Percentiles rank a stretch among this genome's conserved stretches.
Evolutionary conservation across 2,113 vertebrate genomes (phyloP).

Genomic region (Heterocephalus glaber): DNA sequence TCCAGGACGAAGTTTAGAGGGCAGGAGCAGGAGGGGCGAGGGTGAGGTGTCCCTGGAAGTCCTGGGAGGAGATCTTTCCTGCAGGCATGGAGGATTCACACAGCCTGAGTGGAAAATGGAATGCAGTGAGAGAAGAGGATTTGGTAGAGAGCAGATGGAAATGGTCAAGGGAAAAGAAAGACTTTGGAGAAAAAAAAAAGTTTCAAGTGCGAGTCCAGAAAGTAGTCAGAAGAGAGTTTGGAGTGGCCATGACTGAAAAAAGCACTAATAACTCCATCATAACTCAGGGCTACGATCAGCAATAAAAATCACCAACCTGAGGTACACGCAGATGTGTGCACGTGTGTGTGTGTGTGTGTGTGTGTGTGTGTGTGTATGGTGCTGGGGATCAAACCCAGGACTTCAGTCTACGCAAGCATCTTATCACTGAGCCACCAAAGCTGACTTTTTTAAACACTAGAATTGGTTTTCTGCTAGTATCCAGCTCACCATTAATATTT

Average conservation of each 20-base stretch:
- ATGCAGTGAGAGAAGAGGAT: background rate
- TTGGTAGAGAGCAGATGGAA: background rate
- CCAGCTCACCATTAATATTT: background rate
- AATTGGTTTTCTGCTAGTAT: slow-evolving; percentile 25
- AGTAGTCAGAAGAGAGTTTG: background rate
- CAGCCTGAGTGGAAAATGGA: background rate
- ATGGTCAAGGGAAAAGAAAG: background rate
- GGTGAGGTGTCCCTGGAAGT: background rate
- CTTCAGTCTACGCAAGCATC: background rate
- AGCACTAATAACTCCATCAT: background rate
- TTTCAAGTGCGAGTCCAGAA: background rate
- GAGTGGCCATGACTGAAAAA: background rate
- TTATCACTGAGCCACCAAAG: background rate
- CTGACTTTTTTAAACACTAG: background rate
- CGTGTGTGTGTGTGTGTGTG: background rate
- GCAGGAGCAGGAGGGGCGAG: background rate
- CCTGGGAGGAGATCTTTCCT: background rate
- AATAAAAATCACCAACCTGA: background rate
- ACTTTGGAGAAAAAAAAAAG: background rate
- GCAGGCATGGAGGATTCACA: background rate
- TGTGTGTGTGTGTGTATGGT: background rate
- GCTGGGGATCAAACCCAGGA: background rate
- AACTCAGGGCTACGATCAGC: background rate
- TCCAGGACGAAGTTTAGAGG: background rate
- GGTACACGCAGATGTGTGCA: background rate